Base-by-base conservation (phyloP, 2,888 invertebrate genomes). In the Tryphoninae sp. region DNA sequence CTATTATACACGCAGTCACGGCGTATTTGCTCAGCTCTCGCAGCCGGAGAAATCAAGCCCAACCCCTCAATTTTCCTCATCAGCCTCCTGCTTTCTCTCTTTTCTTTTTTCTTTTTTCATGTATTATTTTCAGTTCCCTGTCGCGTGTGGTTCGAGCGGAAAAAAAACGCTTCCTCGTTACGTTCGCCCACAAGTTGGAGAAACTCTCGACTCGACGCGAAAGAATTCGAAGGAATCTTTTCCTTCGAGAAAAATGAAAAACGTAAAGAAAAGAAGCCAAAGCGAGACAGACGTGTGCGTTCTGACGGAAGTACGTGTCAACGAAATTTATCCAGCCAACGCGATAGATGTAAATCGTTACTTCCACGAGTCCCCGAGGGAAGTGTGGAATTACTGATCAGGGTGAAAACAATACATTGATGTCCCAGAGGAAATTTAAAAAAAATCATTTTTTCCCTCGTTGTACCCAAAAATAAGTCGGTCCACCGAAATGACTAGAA, bases 21-120 rank as follows among this genome's bases (percentile, higher is more conserved):
- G 71, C n/a, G 78, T 78, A 81, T 81, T 81, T 81, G 81, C 78
- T 81, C 78, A 81, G 81, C 81, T 74, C 75, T 59, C 33, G 81
- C 78, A 81, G 59, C 78, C 64, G 73, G 74, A 74, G 61, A 69
- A 81, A 79, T 79, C 75, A 78, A 33, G 42, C 16, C 22, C 22
- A 67, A 67, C 69, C 78, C 81, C 69, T 69, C 74, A 26, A 71
- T 74, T 73, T 81, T 78, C 53, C 71, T 64, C 64, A 59, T 67
- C 67, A 49, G 26, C 67, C 59, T 74, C 65, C 11, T 22, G 16
- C 19, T 55, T 42, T 55, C 19, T 55, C 3, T 45, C 9, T 45
- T 3, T 45, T 13, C 13, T 13, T 45, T 33, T 61, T 26, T 45
- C 42, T 49, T 74, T 55, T 6, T 42, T 16, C 55, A 51, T 26